phyloP scores from a whole-genome alignment of 2,888 invertebrate species.

The Elmis aenea region DNA sequence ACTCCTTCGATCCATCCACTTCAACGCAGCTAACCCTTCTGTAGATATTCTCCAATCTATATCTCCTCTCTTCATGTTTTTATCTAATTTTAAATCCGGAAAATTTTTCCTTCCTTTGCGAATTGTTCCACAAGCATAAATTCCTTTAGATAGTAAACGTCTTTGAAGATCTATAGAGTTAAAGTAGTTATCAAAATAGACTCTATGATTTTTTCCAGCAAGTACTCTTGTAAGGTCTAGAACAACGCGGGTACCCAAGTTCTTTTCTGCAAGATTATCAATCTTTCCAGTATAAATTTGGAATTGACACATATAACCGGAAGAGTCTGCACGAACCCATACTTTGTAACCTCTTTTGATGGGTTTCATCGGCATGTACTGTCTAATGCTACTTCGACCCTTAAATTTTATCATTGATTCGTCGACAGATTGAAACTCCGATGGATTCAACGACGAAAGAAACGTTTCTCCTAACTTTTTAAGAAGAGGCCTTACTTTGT shows the following conservation, averaged over 20 bases:
- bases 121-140: slow-evolving; percentile 25
- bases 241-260: slow-evolving; percentile 12
- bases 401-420: slow-evolving; percentile 26
- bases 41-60: slow-evolving; percentile 22
- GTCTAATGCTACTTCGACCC: slow-evolving; percentile 20
- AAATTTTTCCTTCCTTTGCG: slow-evolving; percentile 19
- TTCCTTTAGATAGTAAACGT: slow-evolving; percentile 16
- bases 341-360: too few relatives aligned
- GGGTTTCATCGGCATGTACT: slow-evolving; percentile 24
- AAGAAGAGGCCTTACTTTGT: slow-evolving; percentile 24
- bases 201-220: slow-evolving; percentile 16
- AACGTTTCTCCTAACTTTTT: slow-evolving; percentile 14
- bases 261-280: slow-evolving; percentile 26
- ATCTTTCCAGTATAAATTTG: slow-evolving; percentile 32
- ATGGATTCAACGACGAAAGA: slow-evolving; percentile 14
- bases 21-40: slow-evolving; percentile 19
- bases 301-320: slow-evolving; percentile 27
- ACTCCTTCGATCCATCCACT: slow-evolving; percentile 24
- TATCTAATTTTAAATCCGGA: slow-evolving; percentile 19
- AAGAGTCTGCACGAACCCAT: slow-evolving; percentile 19
- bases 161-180: slow-evolving; percentile 18
- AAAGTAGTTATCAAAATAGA: slow-evolving; percentile 30
- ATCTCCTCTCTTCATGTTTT: slow-evolving; percentile 20
- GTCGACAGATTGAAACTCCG: slow-evolving; percentile 16
- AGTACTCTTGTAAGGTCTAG: slow-evolving; percentile 14